Base-by-base conservation (phyloP, 2,888 invertebrate species). In the Plebejus melissa region DNA sequence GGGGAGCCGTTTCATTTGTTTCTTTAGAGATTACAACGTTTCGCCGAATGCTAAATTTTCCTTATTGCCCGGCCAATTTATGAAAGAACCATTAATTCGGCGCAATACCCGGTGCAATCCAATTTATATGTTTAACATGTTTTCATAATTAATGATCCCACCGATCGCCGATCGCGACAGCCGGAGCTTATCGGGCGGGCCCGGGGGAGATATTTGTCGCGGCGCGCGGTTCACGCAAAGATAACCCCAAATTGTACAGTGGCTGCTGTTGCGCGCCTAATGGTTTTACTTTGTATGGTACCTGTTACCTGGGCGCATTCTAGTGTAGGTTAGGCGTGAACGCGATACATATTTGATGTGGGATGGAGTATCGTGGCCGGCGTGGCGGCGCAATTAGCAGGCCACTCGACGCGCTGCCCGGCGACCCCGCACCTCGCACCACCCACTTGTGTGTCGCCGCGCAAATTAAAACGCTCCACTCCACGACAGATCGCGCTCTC, bases 1-100 rank as follows among this genome's bases (percentile, higher is more conserved):
- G 89, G 93, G 93, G 92, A 91, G 90, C 89, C 81, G 88, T 92
- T 93, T 93, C 93, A 93, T 93, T 93, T 93, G 93, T 93, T 93
- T 90, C 93, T 90, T 86, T 87, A 87, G 87, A 93, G 92, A 93
- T 93, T 93, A 89, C 70, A 58, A 70, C 71, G 38, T 71, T 91
- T 87, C 82, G 89, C 89, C 88, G 90, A 84, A 84, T 87, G 81
- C 79, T 79, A 83, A 72, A 75, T 75, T 75, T 75, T 58, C 71
- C 57, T 75, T 32, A 75, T 46, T 28, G 38, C 38, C 13, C 72
- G 28, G 72, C 54, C 72, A 72, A 16, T 72, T 54, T 32, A 54
- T 54, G 32, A 54, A 72, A 50, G 41, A 71, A 50, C 9, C 22
- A 16, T 50, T 72, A 54, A 72, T 71, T 32, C 28, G 54, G 50